A percentile compares a stretch with the other conserved stretches of the same genome.
Conservation (phyloP, 2,888 invertebrate species). For the Drosophila paramelanica region DNA sequence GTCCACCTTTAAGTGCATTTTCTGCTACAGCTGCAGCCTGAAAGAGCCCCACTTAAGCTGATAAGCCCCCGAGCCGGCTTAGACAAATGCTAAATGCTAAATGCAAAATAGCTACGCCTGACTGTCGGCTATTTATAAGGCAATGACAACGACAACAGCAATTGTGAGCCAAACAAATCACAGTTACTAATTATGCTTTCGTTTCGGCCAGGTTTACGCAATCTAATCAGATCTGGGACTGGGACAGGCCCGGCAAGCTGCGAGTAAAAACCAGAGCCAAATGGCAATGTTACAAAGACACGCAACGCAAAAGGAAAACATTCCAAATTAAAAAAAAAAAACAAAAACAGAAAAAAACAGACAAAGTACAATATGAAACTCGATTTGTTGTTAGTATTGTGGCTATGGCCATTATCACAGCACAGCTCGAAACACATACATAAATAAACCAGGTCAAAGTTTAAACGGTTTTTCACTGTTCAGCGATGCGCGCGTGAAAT, state of each 20-base stretch:
- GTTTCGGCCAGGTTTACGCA: constrained; percentile 44
- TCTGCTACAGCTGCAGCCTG: constrained; percentile 22
- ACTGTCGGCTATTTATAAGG: constrained; percentile 52
- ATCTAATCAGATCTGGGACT: constrained; percentile 52
- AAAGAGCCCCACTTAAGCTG: constrained; percentile 40
- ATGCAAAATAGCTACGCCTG: constrained; percentile 42
- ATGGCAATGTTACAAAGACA: constrained; percentile 48
- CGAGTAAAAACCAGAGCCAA: constrained; percentile 23
- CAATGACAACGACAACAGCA: constrained; percentile 14
- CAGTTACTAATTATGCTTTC: constrained; percentile 78
- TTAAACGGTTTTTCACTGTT: constrained; percentile 41
- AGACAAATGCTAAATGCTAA: constrained; percentile 42
- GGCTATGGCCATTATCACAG: constrained; percentile 48
- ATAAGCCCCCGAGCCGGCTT: constrained; percentile 38
- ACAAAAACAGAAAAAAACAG: background rate
- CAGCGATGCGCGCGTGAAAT: constrained; percentile 40
- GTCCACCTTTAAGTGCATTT: constrained; percentile 28
- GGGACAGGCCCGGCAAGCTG: constrained; percentile 1
- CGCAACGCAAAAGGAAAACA: constrained; percentile 35
- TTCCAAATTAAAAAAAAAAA: constrained; percentile 9
- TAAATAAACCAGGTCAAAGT: constrained; percentile 61
- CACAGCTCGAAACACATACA: constrained; percentile 31
- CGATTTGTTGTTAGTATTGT: constrained; percentile 23
- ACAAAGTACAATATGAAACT: background rate
- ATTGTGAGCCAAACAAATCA: constrained; percentile 68